Conservation (phyloP, 2,888 invertebrate species). For the Melieria crassipennis region DNA sequence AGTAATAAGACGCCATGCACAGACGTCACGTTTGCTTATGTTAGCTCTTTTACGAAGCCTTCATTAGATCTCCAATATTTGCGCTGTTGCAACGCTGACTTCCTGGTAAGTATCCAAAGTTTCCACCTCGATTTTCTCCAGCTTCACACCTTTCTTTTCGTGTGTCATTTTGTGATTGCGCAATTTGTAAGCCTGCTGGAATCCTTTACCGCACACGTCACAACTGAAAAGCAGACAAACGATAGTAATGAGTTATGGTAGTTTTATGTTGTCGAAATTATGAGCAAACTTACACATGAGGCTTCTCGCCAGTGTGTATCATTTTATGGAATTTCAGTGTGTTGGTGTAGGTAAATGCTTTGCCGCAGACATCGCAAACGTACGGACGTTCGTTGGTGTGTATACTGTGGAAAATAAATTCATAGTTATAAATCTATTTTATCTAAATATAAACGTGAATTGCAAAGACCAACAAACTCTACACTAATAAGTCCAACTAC, state of each 20-base stretch:
- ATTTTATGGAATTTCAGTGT: constrained; percentile 63
- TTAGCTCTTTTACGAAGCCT: background rate
- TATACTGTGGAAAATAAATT: constrained; percentile 47
- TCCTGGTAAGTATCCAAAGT: constrained; percentile 13
- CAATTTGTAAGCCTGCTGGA: constrained; percentile 58
- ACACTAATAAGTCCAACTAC: background rate
- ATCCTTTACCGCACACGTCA: constrained; percentile 60
- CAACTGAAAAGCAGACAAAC: constrained; percentile 44
- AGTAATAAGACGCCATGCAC: background rate
- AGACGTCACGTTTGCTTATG: background rate
- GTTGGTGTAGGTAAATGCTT: constrained; percentile 62
- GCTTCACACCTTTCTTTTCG: constrained; percentile 48
- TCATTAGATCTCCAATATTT: constrained; percentile 41
- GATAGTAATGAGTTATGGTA: background rate
- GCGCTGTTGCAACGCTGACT: constrained; percentile 43
- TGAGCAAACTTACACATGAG: constrained; percentile 55
- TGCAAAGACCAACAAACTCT: background rate
- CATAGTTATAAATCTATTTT: too few relatives aligned
- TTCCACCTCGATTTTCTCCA: constrained; percentile 37
- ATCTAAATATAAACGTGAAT: too few relatives aligned
- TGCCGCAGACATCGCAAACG: constrained; percentile 61
- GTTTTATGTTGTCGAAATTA: background rate
- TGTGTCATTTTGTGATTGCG: constrained; percentile 56
- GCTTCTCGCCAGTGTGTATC: constrained; percentile 64
- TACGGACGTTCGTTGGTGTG: constrained; percentile 64